Conservation (phyloP, 2,888 invertebrate genomes). For the Galerucella calmariensis region DNA sequence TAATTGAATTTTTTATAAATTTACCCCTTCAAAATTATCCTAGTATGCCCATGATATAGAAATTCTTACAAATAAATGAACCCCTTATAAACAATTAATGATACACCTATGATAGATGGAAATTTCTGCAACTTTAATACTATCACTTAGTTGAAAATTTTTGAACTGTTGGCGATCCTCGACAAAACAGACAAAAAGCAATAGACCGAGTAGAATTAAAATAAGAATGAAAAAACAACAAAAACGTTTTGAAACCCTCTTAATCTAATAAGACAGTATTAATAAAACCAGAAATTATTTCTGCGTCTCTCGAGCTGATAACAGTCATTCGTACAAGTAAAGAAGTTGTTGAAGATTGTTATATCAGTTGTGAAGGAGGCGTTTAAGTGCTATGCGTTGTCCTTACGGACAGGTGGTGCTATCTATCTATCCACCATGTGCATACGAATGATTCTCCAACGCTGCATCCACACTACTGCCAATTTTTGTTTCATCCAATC, state of each 20-base stretch:
- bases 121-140: too few species aligned
- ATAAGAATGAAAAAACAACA: background rate
- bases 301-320: conserved; percentile 37
- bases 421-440: conserved; percentile 39
- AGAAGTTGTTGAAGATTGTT: conserved; percentile 49
- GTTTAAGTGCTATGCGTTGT: conserved; percentile 58
- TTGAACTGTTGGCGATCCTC: too few species aligned
- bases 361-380: conserved; percentile 53
- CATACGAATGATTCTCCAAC: conserved; percentile 7
- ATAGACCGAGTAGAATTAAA: too few species aligned
- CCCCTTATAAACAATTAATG: too few species aligned
- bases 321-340: conserved; percentile 43
- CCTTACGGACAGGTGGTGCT: conserved; percentile 49
- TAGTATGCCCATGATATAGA: too few species aligned
- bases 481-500: conserved; percentile 25
- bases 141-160: too few species aligned
- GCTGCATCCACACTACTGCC: conserved; percentile 39
- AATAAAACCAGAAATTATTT: conserved; percentile 28
- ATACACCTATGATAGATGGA: too few species aligned
- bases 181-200: too few species aligned
- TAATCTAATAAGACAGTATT: conserved; percentile 15
- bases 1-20: too few species aligned
- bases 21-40: too few species aligned
- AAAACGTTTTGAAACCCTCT: background rate
- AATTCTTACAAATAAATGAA: too few species aligned